Evolutionary conservation across 2,888 invertebrate genomes (phyloP).

Genomic region (Dusona sp.): DNA sequence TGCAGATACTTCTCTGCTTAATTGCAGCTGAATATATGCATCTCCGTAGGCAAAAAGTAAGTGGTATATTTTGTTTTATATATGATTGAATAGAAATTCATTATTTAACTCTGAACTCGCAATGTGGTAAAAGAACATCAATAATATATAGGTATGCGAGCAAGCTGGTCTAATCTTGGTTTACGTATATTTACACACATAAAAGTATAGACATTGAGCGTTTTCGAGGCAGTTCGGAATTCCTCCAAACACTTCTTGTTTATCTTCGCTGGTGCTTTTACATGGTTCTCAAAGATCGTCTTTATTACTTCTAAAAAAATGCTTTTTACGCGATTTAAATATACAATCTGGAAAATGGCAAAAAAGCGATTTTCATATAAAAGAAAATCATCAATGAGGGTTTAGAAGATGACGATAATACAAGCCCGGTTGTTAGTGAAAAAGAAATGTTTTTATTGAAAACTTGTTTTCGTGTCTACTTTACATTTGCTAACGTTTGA

Average conservation of each 20-base stretch:
- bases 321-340: conserved; percentile 4
- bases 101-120: conserved; percentile 55
- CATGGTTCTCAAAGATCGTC: neutral
- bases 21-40: neutral
- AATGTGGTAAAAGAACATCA: conserved; percentile 59
- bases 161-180: conserved; percentile 10
- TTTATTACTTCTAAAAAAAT: neutral
- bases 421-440: too few species aligned
- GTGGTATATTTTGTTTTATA: too few species aligned
- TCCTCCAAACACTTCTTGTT: conserved; percentile 33
- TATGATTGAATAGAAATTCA: conserved; percentile 68
- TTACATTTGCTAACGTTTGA: neutral
- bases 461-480: neutral
- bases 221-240: conserved; percentile 35
- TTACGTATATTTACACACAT: neutral
- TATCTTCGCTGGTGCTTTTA: neutral
- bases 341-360: too few species aligned
- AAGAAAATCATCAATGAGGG: neutral
- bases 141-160: conserved; percentile 66
- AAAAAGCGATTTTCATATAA: too few species aligned
- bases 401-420: neutral
- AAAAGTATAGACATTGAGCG: too few species aligned
- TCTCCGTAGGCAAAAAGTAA: neutral
- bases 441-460: neutral
- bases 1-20: conserved; percentile 10